phyloP scores from a whole-genome alignment of 2,797 vertebrate species.

The Geotria australis region DNA sequence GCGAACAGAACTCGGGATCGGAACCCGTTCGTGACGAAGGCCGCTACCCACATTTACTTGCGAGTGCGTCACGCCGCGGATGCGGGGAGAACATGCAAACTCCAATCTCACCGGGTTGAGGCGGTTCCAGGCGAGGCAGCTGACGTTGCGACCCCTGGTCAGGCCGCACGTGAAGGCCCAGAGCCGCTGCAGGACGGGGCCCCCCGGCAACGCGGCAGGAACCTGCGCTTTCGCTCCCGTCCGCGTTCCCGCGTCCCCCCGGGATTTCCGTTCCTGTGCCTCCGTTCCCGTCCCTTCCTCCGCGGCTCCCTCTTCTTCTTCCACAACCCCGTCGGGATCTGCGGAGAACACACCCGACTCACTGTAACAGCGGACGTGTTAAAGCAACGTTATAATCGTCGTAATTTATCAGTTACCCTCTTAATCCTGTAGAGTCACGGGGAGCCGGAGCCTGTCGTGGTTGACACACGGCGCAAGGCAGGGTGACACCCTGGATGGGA shows the following conservation, averaged over 20 bases:
- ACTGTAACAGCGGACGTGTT: too few species aligned
- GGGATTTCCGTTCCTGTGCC: conserved; percentile 4
- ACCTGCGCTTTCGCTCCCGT: too few species aligned
- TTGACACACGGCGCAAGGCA: too few species aligned
- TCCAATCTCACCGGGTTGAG: conserved; percentile 26
- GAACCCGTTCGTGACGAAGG: too few species aligned
- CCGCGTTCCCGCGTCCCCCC: neutral
- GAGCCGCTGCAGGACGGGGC: conserved; percentile 21
- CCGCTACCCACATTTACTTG: too few species aligned
- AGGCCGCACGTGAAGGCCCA: conserved; percentile 40
- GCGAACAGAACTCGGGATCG: too few species aligned
- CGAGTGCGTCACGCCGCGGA: too few species aligned
- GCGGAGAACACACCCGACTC: conserved; percentile 7
- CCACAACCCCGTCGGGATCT: neutral
- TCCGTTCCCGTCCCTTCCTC: neutral
- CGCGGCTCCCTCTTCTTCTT: neutral
- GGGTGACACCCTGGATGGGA: too few species aligned
- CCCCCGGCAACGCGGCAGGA: neutral
- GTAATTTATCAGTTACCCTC: too few species aligned
- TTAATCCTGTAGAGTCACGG: too few species aligned
- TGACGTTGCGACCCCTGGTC: conserved; percentile 23
- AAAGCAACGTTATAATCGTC: too few species aligned
- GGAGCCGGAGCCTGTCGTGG: too few species aligned
- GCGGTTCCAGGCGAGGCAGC: conserved; percentile 49
- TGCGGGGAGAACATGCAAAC: neutral